Percentiles rank a stretch among this genome's conserved stretches.
These are phyloP conservation scores for Dynastes maya DNA, from an alignment of 2,888 invertebrate species.

Conservation along the genomic window DNA sequence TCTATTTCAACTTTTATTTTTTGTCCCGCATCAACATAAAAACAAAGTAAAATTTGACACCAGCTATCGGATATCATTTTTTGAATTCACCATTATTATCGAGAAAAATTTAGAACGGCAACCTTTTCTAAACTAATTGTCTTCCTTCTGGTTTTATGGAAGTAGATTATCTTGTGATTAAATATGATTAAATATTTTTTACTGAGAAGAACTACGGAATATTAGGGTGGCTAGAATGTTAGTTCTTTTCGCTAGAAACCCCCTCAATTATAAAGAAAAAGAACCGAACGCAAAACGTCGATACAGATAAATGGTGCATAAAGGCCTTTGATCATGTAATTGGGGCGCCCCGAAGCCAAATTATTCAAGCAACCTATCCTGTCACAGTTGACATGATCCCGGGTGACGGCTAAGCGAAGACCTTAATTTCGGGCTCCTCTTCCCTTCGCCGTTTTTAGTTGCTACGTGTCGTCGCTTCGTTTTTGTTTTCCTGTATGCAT, in stretches of 20 bases:
- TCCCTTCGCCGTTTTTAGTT: slow-evolving; percentile 28
- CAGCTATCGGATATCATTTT: neutral
- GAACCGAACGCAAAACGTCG: slow-evolving; percentile 41
- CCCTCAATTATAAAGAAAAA: slow-evolving; percentile 39
- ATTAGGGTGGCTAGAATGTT: slow-evolving; percentile 14
- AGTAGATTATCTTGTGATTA: slow-evolving; percentile 25
- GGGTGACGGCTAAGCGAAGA: slow-evolving; percentile 44
- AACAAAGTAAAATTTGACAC: slow-evolving; percentile 18
- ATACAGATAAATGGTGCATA: slow-evolving; percentile 29
- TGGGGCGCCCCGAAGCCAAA: slow-evolving; percentile 36
- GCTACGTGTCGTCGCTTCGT: slow-evolving; percentile 32
- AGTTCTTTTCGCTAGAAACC: slow-evolving; percentile 11
- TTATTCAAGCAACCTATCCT: slow-evolving; percentile 43
- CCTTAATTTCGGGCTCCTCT: slow-evolving; percentile 29
- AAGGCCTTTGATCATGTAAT: slow-evolving; percentile 46
- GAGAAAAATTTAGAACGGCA: slow-evolving; percentile 20
- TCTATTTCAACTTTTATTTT: neutral
- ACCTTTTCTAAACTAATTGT: slow-evolving; percentile 11
- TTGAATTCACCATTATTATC: slow-evolving; percentile 9
- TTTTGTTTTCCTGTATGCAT: slow-evolving; percentile 29
- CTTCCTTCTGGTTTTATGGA: slow-evolving; percentile 25
- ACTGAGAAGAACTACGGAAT: slow-evolving; percentile 1
- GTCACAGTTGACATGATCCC: slow-evolving; percentile 50
- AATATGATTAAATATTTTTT: slow-evolving; percentile 44
- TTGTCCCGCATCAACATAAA: slow-evolving; percentile 5